Evolutionary conservation across 2,888 invertebrate genomes (phyloP).

Genomic region (Lycia hirtaria): DNA sequence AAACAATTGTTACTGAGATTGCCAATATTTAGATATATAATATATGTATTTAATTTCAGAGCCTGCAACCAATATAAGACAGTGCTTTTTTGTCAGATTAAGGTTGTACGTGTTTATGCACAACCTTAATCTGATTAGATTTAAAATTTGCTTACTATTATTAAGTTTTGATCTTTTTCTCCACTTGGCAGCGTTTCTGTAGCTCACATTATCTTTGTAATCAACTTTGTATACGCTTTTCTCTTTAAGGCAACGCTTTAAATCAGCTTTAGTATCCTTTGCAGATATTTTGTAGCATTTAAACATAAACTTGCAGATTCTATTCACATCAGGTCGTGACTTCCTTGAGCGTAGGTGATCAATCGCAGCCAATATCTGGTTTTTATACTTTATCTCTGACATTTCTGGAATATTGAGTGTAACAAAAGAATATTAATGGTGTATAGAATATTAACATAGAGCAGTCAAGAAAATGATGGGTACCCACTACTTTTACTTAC

Average conservation of each 20-base stretch:
- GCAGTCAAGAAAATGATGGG: too few relatives aligned
- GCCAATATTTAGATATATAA: too few relatives aligned
- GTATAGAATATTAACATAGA: too few relatives aligned
- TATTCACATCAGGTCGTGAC: constrained; percentile 92
- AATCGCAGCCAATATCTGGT: constrained; percentile 92
- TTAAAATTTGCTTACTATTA: constrained; percentile 62
- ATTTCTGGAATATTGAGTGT: constrained; percentile 83
- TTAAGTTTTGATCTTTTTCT: constrained; percentile 71
- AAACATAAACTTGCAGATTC: constrained; percentile 93
- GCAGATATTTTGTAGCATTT: constrained; percentile 90
- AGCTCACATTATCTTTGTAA: constrained; percentile 94
- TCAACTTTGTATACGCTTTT: constrained; percentile 92
- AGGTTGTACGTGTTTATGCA: too few relatives aligned
- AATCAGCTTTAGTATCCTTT: constrained; percentile 88
- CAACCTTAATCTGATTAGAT: neutral
- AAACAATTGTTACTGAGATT: too few relatives aligned
- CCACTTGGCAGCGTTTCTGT: constrained; percentile 92
- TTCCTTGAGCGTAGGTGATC: constrained; percentile 93
- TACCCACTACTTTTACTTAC: too few relatives aligned
- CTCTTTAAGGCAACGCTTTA: constrained; percentile 90
- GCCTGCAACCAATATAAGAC: too few relatives aligned
- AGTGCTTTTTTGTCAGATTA: too few relatives aligned
- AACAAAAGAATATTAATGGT: too few relatives aligned
- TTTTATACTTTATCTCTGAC: constrained; percentile 88
- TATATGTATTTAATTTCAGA: too few relatives aligned